Evolutionary conservation across 2,888 invertebrate genomes (phyloP).

Genomic region (Chymomyza fuscimana): DNA sequence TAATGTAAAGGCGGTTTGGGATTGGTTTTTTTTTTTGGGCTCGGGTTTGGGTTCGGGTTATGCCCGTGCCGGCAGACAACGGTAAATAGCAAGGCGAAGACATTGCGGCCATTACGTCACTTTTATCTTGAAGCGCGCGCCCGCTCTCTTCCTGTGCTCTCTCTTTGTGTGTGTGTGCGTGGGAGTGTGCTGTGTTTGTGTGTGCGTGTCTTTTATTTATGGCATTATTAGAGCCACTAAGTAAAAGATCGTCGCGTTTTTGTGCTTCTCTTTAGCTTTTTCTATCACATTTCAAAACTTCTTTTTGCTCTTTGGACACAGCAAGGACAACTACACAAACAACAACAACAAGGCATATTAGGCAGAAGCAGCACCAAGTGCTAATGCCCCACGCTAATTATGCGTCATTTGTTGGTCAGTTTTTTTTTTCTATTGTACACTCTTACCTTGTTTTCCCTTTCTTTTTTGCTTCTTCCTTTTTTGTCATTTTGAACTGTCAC

Average conservation of each 20-base stretch:
- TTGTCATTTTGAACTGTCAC: conserved; percentile 15
- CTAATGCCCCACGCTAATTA: conserved; percentile 73
- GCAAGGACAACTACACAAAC: conserved; percentile 7
- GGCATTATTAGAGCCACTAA: conserved; percentile 71
- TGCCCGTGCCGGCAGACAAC: conserved; percentile 27
- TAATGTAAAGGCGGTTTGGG: conserved; percentile 52
- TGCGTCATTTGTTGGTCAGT: conserved; percentile 66
- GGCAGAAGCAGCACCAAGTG: conserved; percentile 55
- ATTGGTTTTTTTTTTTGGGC: background rate
- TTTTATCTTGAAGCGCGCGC: conserved; percentile 51
- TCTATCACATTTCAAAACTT: conserved; percentile 28
- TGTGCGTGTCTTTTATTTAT: conserved; percentile 59
- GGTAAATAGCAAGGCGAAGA: conserved; percentile 45
- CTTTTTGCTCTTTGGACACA: conserved; percentile 8
- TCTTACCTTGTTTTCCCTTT: conserved; percentile 3
- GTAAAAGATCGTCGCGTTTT: conserved; percentile 64
- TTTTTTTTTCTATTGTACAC: conserved; percentile 16
- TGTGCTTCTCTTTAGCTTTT: conserved; percentile 25
- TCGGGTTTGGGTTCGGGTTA: no score
- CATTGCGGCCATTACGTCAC: conserved; percentile 71
- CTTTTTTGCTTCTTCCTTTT: conserved; percentile 22
- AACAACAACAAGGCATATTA: background rate
- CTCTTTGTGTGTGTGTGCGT: background rate
- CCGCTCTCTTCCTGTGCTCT: background rate
- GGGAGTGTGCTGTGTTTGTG: background rate